These are phyloP conservation scores for Mus caroli DNA, from an alignment of 2,797 vertebrate species.

Conservation along the genomic window DNA sequence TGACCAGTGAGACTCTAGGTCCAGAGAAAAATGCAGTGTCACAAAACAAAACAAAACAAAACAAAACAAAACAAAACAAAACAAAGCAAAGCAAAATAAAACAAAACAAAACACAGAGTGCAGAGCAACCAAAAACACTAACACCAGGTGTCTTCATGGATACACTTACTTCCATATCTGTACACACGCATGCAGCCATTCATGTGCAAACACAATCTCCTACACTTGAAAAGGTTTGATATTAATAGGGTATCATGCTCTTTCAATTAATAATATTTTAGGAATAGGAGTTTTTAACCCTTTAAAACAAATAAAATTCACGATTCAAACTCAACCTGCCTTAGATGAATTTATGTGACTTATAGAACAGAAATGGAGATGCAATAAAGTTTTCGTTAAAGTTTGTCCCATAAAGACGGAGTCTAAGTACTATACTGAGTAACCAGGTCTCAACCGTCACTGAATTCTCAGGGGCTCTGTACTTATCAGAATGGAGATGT, in stretches of 20 bases:
- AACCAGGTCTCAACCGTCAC: neutral
- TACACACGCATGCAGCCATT: neutral
- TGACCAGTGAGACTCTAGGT: neutral
- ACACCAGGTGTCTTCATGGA: neutral
- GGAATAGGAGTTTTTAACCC: neutral
- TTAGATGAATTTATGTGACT: constrained; percentile 8
- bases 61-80: no score
- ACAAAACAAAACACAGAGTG: neutral
- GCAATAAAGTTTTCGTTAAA: neutral
- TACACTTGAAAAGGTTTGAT: neutral
- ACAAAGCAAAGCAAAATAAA: no score
- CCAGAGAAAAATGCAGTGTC: neutral
- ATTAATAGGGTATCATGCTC: neutral
- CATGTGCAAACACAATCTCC: neutral
- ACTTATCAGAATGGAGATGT: constrained; percentile 69
- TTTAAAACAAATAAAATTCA: constrained; percentile 32
- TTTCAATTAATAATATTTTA: constrained; percentile 29
- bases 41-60: no score
- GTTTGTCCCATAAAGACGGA: neutral
- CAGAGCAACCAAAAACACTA: neutral
- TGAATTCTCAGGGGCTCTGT: neutral
- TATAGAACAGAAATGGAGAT: neutral
- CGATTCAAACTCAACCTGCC: constrained; percentile 19
- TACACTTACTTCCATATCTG: neutral
- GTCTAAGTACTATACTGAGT: neutral